Evolutionary conservation across 92 coral and sea anemone genomes (phyloP).

Genomic region (Epizoanthus stellaris): DNA sequence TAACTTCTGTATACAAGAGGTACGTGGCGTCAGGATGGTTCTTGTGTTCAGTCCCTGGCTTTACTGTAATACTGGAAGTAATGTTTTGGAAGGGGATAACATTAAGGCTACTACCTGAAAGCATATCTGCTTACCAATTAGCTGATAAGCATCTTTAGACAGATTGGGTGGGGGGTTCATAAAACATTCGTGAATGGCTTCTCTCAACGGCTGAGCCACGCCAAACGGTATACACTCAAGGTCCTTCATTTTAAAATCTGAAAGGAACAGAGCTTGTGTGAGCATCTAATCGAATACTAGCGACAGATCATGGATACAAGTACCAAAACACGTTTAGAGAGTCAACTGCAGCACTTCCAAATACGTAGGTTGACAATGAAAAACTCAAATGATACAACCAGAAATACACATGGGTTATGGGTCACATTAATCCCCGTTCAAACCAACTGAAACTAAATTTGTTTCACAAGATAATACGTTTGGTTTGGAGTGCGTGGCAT

Average conservation of each 20-base stretch:
- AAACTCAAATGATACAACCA: neutral
- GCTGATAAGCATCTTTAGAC: slow-evolving; percentile 75
- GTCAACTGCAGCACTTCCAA: neutral
- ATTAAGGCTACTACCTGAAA: too few species aligned
- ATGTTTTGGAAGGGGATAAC: too few species aligned
- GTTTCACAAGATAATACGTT: too few species aligned
- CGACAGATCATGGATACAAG: too few species aligned
- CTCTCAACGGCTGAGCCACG: slow-evolving; percentile 80
- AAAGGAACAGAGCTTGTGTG: neutral
- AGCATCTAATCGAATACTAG: neutral
- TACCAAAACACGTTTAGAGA: neutral
- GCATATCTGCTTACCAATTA: slow-evolving; percentile 72
- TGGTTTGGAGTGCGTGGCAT: too few species aligned
- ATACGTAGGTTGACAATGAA: neutral
- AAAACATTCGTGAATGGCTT: slow-evolving; percentile 89
- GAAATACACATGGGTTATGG: neutral
- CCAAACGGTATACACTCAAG: slow-evolving; percentile 95
- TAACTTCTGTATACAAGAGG: too few species aligned
- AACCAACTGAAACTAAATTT: too few species aligned
- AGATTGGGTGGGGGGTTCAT: slow-evolving; percentile 81
- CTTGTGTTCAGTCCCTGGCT: too few species aligned
- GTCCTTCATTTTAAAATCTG: slow-evolving; percentile 83
- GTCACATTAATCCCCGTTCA: too few species aligned
- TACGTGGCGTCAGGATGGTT: too few species aligned
- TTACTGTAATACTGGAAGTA: too few species aligned